Conservation (phyloP, 2,797 vertebrate species). For the Periparus ater region DNA sequence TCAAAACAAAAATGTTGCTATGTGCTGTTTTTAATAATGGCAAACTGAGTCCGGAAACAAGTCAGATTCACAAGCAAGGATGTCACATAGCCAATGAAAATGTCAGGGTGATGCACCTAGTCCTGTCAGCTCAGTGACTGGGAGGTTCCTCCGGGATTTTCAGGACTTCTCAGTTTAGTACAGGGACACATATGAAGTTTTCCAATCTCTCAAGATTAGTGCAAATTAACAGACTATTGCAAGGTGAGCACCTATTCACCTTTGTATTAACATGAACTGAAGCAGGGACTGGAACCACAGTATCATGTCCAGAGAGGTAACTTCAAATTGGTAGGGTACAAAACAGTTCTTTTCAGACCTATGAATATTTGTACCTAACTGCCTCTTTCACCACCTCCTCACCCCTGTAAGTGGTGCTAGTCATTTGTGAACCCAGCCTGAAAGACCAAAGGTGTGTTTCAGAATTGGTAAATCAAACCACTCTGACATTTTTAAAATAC, state of each 20-base stretch:
- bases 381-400: background rate
- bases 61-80: background rate
- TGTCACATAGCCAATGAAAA: background rate
- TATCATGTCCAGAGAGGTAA: background rate
- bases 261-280: background rate
- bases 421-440: background rate
- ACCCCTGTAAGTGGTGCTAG: background rate
- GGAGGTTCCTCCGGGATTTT: background rate
- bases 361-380: background rate
- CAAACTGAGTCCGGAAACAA: background rate
- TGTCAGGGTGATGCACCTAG: background rate
- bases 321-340: background rate
- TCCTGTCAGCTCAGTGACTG: background rate
- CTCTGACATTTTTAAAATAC: background rate
- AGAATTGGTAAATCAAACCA: background rate
- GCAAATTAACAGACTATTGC: background rate
- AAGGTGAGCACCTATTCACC: background rate
- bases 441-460: background rate
- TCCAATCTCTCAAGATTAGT: background rate
- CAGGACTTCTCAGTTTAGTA: background rate
- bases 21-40: background rate
- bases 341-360: background rate
- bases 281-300: background rate
- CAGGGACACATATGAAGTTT: background rate
- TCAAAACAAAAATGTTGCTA: background rate